phyloP scores from a whole-genome alignment of 2,888 invertebrate genomes.

The Amiota minor region DNA sequence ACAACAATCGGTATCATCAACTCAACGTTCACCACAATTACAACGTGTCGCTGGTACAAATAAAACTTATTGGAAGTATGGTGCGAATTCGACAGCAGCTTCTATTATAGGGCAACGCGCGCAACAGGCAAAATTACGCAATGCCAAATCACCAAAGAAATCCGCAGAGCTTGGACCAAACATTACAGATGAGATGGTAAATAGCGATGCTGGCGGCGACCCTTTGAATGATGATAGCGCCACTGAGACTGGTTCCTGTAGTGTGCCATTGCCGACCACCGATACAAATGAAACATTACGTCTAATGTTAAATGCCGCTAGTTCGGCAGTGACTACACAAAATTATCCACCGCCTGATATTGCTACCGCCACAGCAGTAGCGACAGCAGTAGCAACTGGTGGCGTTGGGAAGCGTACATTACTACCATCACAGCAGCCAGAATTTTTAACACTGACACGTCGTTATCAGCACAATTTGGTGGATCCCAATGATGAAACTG shows the following conservation, averaged over 20 bases:
- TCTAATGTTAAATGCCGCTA: conserved; percentile 70
- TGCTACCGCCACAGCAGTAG: conserved; percentile 44
- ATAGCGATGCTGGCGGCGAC: conserved; percentile 27
- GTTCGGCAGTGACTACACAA: conserved; percentile 61
- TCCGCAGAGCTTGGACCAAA: conserved; percentile 55
- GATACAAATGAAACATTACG: conserved; percentile 71
- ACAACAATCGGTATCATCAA: conserved; percentile 6
- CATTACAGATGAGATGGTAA: conserved; percentile 55
- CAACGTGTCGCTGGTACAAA: conserved; percentile 67
- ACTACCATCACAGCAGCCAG: conserved; percentile 13
- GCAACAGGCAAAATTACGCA: conserved; percentile 20
- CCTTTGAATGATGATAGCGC: conserved; percentile 57
- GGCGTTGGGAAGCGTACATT: conserved; percentile 35
- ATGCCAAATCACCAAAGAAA: conserved; percentile 22
- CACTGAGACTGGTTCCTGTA: conserved; percentile 71
- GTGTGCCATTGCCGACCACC: conserved; percentile 66
- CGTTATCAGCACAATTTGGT: conserved; percentile 32
- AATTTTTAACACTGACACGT: conserved; percentile 12
- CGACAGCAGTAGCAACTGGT: conserved; percentile 60
- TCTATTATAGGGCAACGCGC: conserved; percentile 67
- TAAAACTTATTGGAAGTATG: conserved; percentile 70
- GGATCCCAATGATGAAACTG: conserved; percentile 58
- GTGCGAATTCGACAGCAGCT: conserved; percentile 68
- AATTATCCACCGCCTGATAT: conserved; percentile 35
- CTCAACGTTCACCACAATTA: conserved; percentile 46